These are phyloP conservation scores for Caracal caracal DNA, from an alignment of 2,113 vertebrate species.

Conservation along the genomic window DNA sequence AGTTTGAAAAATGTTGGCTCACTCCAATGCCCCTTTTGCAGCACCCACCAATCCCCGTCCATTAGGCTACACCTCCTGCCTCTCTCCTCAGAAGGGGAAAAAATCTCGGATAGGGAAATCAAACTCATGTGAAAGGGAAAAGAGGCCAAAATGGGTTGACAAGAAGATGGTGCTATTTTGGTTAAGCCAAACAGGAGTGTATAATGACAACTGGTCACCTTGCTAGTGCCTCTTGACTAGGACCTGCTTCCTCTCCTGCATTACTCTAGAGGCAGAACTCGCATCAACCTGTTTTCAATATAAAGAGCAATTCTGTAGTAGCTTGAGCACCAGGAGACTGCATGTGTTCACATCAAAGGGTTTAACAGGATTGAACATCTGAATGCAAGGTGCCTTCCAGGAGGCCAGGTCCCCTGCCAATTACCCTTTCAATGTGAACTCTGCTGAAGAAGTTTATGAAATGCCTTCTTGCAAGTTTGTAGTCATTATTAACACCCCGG, in stretches of 20 bases:
- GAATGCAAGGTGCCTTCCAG: slow-evolving; percentile 70
- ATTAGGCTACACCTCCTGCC: neutral
- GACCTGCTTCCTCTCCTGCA: neutral
- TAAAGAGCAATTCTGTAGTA: slow-evolving; percentile 72
- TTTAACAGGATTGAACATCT: slow-evolving; percentile 76
- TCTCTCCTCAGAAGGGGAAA: neutral
- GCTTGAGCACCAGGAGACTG: slow-evolving; percentile 65
- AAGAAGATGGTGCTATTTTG: neutral
- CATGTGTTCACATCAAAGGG: slow-evolving; percentile 77
- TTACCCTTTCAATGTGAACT: slow-evolving; percentile 70
- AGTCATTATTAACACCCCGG: slow-evolving; percentile 79
- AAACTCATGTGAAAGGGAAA: neutral
- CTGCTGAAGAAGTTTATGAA: slow-evolving; percentile 78
- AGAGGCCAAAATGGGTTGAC: neutral
- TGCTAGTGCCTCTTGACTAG: neutral
- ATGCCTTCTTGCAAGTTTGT: slow-evolving; percentile 72
- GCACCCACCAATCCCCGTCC: neutral
- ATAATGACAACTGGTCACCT: neutral
- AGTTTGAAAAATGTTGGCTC: neutral
- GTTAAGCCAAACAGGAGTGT: neutral
- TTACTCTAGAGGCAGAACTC: neutral
- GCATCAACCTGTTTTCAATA: slow-evolving; percentile 12
- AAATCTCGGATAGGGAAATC: slow-evolving; percentile 7
- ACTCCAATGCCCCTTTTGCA: neutral
- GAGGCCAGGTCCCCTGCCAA: slow-evolving; percentile 61